These are phyloP conservation scores for Drosophila prosaltans DNA, from an alignment of 1,140 invertebrate species.

Conservation along the genomic window DNA sequence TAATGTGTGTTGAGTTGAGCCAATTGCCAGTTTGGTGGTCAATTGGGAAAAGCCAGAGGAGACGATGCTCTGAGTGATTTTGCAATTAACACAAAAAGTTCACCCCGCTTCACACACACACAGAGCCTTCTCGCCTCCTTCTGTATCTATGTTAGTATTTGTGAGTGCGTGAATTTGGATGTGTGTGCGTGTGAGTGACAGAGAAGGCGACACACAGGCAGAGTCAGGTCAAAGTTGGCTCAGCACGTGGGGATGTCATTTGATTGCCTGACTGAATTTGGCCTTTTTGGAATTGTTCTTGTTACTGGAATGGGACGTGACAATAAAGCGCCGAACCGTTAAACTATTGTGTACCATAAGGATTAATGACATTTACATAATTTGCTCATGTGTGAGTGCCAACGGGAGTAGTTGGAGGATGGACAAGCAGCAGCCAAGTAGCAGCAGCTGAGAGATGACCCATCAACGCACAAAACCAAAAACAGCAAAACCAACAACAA, in stretches of 20 bases:
- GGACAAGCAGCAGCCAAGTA: neutral
- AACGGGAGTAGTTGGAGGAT: neutral
- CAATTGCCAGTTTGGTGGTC: conserved; percentile 13
- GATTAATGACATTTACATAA: conserved; percentile 81
- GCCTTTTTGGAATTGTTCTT: conserved; percentile 4
- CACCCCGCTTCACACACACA: neutral
- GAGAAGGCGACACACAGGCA: neutral
- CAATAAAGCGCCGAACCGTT: conserved; percentile 78
- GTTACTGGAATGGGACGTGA: conserved; percentile 54
- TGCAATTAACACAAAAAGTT: conserved; percentile 77
- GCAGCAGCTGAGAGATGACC: conserved; percentile 18
- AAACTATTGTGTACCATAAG: conserved; percentile 80
- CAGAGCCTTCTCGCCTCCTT: neutral
- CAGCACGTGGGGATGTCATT: conserved; percentile 63
- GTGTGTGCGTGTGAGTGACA: neutral
- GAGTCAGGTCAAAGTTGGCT: conserved; percentile 29
- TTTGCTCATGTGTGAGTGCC: conserved; percentile 52
- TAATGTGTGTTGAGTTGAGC: conserved; percentile 25
- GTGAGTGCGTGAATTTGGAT: neutral
- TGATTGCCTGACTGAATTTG: conserved; percentile 47
- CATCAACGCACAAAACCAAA: conserved; percentile 19
- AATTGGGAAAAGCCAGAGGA: conserved; percentile 3
- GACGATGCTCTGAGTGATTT: conserved; percentile 63
- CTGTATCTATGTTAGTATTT: neutral
- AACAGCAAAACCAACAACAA: conserved; percentile 14